A percentile compares a stretch with the other conserved stretches of the same genome.
phyloP scores from a whole-genome alignment of 2,888 invertebrate species.

The Folsomia manolachei region DNA sequence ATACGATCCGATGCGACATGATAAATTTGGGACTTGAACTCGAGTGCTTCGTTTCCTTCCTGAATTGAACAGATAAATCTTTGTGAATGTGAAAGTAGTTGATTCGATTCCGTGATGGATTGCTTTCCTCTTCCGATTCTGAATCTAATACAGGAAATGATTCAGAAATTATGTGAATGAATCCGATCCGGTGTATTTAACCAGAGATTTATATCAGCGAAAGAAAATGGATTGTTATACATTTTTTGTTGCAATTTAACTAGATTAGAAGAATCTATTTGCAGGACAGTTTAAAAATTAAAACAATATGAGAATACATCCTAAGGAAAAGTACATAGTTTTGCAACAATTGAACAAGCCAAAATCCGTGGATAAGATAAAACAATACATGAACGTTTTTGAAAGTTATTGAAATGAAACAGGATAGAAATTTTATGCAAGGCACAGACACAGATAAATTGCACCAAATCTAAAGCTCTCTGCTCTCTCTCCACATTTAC shows the following conservation, averaged over 20 bases:
- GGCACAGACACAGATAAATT: no score
- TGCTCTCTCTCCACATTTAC: no score
- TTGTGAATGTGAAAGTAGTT: background rate
- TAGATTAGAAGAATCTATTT: background rate
- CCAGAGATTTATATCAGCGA: background rate
- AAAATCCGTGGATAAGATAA: no score
- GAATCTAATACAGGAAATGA: background rate
- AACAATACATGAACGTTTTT: no score
- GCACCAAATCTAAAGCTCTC: no score
- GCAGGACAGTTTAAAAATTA: no score
- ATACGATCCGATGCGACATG: background rate
- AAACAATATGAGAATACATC: no score
- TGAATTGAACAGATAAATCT: conserved; percentile 15
- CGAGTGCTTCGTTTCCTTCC: conserved; percentile 8
- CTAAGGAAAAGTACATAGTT: no score
- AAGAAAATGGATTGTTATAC: background rate
- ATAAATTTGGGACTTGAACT: background rate
- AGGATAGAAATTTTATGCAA: no score
- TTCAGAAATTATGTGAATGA: background rate
- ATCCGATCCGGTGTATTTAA: background rate
- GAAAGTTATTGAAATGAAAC: no score
- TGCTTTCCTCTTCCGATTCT: background rate
- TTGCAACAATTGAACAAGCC: no score
- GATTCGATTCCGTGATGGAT: background rate
- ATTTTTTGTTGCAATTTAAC: background rate